phyloP scores from a whole-genome alignment of 2,113 vertebrate species.

The Peromyscus californicus region DNA sequence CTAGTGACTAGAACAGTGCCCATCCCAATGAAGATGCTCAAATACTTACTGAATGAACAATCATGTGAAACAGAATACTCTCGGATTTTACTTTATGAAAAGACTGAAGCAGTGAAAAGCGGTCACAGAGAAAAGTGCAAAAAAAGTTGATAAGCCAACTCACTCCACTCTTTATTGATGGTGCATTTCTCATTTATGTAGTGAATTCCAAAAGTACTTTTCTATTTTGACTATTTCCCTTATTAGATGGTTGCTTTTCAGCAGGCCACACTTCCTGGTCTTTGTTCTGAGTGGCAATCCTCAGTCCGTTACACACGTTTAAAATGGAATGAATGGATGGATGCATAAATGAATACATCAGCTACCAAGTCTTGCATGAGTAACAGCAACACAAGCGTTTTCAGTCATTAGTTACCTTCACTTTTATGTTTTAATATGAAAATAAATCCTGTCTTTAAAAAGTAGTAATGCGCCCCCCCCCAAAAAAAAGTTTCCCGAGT shows the following conservation, averaged over 20 bases:
- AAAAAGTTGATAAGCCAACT: neutral
- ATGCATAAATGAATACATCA: neutral
- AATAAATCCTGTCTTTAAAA: neutral
- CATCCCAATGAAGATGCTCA: neutral
- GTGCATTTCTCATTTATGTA: neutral
- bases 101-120: neutral
- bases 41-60: neutral
- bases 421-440: constrained; percentile 14
- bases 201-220: neutral
- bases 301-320: neutral
- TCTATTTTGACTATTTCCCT: neutral
- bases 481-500: neutral
- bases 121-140: neutral
- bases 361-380: neutral
- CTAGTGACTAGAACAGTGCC: neutral
- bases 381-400: neutral
- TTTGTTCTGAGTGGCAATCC: neutral
- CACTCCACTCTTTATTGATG: neutral
- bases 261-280: neutral
- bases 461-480: constrained; percentile 13
- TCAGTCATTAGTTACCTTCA: constrained; percentile 17
- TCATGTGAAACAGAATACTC: neutral
- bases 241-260: neutral
- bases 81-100: neutral
- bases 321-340: neutral